Evolutionary conservation across 2,113 vertebrate species (phyloP), one percentile per base, ranked within the genome.

Genomic region (Colinus virginianus): DNA sequence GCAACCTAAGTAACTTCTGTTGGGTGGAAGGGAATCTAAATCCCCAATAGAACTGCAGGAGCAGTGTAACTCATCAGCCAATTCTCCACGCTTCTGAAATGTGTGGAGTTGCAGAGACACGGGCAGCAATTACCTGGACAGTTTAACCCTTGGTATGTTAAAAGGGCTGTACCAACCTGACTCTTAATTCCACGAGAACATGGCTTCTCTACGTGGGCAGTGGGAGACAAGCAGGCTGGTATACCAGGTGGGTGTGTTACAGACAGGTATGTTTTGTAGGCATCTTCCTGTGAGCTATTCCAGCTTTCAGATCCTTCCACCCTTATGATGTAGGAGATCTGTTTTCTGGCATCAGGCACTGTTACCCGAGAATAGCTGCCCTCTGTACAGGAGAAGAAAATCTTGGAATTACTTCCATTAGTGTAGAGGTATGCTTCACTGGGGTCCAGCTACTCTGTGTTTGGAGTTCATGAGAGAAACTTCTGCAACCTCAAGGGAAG

Each of bases 101-200:
- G 15, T 59, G 17, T 30, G 46, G 28, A 63, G 42, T 69, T n/a
- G 26, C 8, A 34, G 58, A 59, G 86, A 32, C 53, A 64, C 2
- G 20, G 45, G n/a, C 72, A 46, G 62, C 71, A 10, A 11, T 0
- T 0, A 69, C 9, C 32, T 15, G 25, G 71, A 59, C 13, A 55
- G 32, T 28, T 84, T 55, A 32, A 68, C 23, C 56, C 67, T 51
- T 23, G 5, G 6, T 12, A 68, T 8, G 20, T 78, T 61, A 71
- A 19, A 84, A 92, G 20, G 19, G 55, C 0, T 40, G 13, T 17
- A 28, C 28, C 42, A 40, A 48, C 63, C 5, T 34, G 62, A 66
- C 34, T 19, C 5, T 48, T 38, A 20, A 45, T 23, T 78, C 69
- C 34, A 4, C 3, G 2, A 70, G 7, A 87, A 84, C 3, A 14